Percentiles rank a stretch among this genome's conserved stretches.
Conservation (phyloP, 2,113 vertebrate species). For the Daboia siamensis region DNA sequence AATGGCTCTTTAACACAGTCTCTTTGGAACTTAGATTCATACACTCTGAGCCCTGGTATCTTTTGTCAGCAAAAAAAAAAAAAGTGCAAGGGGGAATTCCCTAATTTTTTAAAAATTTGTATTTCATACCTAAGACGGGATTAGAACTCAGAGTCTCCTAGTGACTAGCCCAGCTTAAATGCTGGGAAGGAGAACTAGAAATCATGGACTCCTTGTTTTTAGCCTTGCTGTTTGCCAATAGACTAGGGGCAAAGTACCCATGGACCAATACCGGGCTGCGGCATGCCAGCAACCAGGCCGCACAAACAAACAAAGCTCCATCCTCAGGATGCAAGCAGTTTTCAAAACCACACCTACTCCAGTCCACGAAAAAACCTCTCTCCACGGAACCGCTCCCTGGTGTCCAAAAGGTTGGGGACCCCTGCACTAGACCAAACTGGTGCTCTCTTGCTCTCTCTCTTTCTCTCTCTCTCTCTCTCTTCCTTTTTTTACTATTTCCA, state of each 20-base stretch:
- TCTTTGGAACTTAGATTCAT: background rate
- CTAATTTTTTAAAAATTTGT: fast-evolving
- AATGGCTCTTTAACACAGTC: slow-evolving; percentile 22
- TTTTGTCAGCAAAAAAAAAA: fast-evolving
- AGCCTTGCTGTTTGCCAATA: background rate
- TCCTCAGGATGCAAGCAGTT: too few species aligned
- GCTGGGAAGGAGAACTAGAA: background rate
- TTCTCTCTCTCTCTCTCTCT: background rate
- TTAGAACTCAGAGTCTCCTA: background rate
- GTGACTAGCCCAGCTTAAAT: background rate
- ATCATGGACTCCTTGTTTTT: background rate
- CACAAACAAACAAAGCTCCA: too few species aligned
- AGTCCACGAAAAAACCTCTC: too few species aligned
- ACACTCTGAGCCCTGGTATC: background rate
- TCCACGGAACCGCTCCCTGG: too few species aligned
- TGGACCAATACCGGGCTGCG: too few species aligned
- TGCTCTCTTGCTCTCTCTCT: too few species aligned
- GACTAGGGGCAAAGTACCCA: too few species aligned
- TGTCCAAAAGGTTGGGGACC: too few species aligned
- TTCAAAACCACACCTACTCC: too few species aligned
- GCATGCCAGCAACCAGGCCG: too few species aligned
- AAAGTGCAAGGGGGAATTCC: background rate
- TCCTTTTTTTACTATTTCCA: background rate
- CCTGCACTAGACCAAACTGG: too few species aligned
- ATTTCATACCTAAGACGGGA: background rate